A percentile compares a stretch with the other conserved stretches of the same genome.
These are phyloP conservation scores for Parnassius orleans DNA, from an alignment of 2,888 invertebrate genomes.

Conservation along the genomic window DNA sequence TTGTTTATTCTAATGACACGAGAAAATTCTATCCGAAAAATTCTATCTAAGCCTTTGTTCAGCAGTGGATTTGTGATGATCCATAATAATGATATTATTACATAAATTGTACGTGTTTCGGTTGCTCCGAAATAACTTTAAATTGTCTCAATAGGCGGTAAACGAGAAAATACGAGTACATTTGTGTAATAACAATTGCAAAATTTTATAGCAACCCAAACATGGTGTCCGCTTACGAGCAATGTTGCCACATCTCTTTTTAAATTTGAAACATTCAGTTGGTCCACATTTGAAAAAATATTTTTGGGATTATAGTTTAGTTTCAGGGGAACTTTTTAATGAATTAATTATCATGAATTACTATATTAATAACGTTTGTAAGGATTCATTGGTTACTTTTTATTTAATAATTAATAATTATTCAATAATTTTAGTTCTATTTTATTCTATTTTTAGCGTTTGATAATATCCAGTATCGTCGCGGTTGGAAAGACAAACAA, in stretches of 20 bases:
- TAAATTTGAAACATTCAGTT: conserved; percentile 13
- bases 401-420: too few species aligned
- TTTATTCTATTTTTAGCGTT: too few species aligned
- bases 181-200: conserved; percentile 7
- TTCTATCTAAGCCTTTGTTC: too few species aligned
- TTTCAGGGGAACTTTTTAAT: conserved; percentile 14
- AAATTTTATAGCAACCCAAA: conserved; percentile 16
- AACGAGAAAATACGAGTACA: neutral
- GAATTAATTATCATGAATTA: neutral
- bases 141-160: conserved; percentile 2
- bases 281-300: conserved; percentile 4
- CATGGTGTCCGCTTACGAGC: conserved; percentile 11
- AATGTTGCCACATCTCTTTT: conserved; percentile 12
- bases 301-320: conserved; percentile 6
- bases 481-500: too few species aligned
- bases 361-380: neutral
- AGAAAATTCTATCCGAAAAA: too few species aligned
- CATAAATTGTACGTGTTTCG: too few species aligned
- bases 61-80: too few species aligned
- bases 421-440: too few species aligned
- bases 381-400: too few species aligned
- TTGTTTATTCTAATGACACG: too few species aligned
- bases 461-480: too few species aligned
- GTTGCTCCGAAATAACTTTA: conserved; percentile 6
- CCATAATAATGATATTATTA: too few species aligned